Evolutionary conservation across 2,888 invertebrate species (phyloP).

Genomic region (Brenthis hecate): DNA sequence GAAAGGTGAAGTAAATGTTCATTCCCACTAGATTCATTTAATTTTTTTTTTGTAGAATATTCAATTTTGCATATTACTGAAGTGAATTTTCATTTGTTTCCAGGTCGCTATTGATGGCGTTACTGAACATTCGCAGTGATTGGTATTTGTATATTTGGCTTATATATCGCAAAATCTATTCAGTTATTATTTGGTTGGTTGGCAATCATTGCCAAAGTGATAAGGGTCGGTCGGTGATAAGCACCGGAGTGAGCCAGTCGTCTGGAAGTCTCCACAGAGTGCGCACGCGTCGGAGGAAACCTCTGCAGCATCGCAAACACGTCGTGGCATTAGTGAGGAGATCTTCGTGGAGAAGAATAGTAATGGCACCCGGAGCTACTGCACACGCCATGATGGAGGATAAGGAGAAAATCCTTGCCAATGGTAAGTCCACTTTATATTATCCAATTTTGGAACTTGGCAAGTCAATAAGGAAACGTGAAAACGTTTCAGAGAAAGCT

Average conservation of each 20-base stretch:
- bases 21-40: no score
- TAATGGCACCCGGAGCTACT: slow-evolving; percentile 83
- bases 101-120: slow-evolving; percentile 78
- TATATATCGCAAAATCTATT: slow-evolving; percentile 74
- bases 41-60: background rate
- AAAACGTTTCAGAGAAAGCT: slow-evolving; percentile 22
- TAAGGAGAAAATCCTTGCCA: slow-evolving; percentile 73
- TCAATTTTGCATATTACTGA: background rate
- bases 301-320: slow-evolving; percentile 68
- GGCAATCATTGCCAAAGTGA: slow-evolving; percentile 77
- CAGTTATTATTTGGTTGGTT: slow-evolving; percentile 72
- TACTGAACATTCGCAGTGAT: slow-evolving; percentile 69
- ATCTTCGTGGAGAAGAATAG: slow-evolving; percentile 73
- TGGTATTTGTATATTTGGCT: slow-evolving; percentile 72
- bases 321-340: slow-evolving; percentile 72
- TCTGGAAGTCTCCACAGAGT: slow-evolving; percentile 71
- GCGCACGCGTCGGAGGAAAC: slow-evolving; percentile 74
- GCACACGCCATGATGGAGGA: slow-evolving; percentile 80
- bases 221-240: slow-evolving; percentile 78
- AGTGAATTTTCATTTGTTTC: slow-evolving; percentile 50
- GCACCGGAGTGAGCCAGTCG: slow-evolving; percentile 69
- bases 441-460: background rate
- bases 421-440: slow-evolving; percentile 40
- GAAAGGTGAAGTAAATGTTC: no score
- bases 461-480: slow-evolving; percentile 15